A percentile compares a stretch with the other conserved stretches of the same genome.
phyloP scores from a whole-genome alignment of 2,888 invertebrate genomes.

The Drosophila flavopinicola region DNA sequence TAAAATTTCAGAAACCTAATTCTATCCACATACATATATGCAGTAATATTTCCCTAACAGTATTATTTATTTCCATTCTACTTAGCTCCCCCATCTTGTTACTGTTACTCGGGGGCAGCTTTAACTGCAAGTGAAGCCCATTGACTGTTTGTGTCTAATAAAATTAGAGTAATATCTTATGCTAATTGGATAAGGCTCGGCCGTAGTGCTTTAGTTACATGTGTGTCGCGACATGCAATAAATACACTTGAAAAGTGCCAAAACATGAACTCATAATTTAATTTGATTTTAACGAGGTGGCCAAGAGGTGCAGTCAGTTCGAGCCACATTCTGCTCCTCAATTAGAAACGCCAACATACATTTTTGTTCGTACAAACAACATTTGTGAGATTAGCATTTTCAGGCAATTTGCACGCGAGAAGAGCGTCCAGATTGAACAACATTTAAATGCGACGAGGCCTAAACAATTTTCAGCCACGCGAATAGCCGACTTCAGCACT shows the following conservation, averaged over 20 bases:
- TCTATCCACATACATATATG: too few species aligned
- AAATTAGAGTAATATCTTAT: slow-evolving; percentile 57
- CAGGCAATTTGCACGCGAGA: slow-evolving; percentile 65
- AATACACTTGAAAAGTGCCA: slow-evolving; percentile 58
- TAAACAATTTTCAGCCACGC: slow-evolving; percentile 61
- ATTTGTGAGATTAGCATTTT: slow-evolving; percentile 63
- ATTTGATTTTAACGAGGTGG: slow-evolving; percentile 57
- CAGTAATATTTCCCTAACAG: neutral
- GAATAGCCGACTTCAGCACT: slow-evolving; percentile 44
- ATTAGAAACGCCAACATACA: slow-evolving; percentile 61
- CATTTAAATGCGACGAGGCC: slow-evolving; percentile 33
- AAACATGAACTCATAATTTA: slow-evolving; percentile 75
- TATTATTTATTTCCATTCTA: neutral
- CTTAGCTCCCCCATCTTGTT: neutral
- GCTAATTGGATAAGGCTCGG: slow-evolving; percentile 67
- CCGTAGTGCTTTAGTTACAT: neutral
- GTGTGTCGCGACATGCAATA: slow-evolving; percentile 46
- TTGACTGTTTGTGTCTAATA: slow-evolving; percentile 57
- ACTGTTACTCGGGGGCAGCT: slow-evolving; percentile 10
- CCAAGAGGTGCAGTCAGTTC: slow-evolving; percentile 10
- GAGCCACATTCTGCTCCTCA: slow-evolving; percentile 35
- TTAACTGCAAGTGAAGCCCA: slow-evolving; percentile 55
- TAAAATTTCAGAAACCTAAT: neutral
- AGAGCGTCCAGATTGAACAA: slow-evolving; percentile 43
- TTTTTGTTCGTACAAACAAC: slow-evolving; percentile 22